Evolutionary conservation across 2,113 vertebrate genomes (phyloP).

Genomic region (Epinephelus cyanopodus): DNA sequence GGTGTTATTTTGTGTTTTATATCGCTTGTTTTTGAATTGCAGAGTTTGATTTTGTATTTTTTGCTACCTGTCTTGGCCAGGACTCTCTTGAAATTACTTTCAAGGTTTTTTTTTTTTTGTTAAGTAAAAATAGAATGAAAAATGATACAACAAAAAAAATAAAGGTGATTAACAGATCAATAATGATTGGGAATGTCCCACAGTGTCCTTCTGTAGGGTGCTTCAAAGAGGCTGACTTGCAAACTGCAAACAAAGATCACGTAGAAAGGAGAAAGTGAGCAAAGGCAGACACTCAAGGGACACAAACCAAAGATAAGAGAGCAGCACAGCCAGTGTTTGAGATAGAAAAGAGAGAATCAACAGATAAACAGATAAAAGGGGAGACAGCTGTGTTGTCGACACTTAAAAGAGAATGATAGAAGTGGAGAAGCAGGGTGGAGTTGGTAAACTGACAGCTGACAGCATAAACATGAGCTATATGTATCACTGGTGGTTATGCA

Average conservation of each 20-base stretch:
- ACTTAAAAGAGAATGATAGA: slow-evolving; percentile 62
- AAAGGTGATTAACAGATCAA: neutral
- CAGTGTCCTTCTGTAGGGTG: neutral
- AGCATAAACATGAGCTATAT: slow-evolving; percentile 37
- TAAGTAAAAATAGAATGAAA: no score
- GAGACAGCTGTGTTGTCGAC: slow-evolving; percentile 48
- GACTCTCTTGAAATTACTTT: no score
- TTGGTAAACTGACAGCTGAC: slow-evolving; percentile 55
- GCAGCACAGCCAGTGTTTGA: slow-evolving; percentile 49
- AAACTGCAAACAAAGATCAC: slow-evolving; percentile 53
- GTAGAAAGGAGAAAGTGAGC: slow-evolving; percentile 41
- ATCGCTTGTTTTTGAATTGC: no score
- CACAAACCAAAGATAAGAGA: slow-evolving; percentile 57
- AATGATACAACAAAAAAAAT: neutral
- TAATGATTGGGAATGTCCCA: neutral
- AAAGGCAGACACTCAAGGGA: slow-evolving; percentile 54
- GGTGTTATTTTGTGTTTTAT: no score
- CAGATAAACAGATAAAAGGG: slow-evolving; percentile 63
- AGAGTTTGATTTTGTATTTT: no score
- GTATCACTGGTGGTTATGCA: slow-evolving; percentile 33
- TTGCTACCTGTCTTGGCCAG: no score
- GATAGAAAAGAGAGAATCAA: slow-evolving; percentile 47
- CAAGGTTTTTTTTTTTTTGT: no score
- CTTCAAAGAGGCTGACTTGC: slow-evolving; percentile 1
- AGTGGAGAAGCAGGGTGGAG: slow-evolving; percentile 48